These are phyloP conservation scores for Nymphalis urticae DNA, from an alignment of 2,888 invertebrate species.

Conservation along the genomic window DNA sequence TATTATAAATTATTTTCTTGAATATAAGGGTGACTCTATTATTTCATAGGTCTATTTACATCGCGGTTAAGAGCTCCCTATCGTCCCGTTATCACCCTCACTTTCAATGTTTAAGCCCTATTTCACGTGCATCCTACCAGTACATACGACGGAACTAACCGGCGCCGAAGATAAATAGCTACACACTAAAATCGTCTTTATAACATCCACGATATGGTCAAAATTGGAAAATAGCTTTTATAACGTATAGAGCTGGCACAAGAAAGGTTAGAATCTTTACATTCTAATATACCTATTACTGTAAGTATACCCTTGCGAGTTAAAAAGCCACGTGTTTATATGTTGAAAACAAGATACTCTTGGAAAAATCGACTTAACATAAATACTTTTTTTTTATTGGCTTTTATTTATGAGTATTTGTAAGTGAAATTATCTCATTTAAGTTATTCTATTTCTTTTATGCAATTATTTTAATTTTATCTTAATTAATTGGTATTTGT, in stretches of 20 bases:
- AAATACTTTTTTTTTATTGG: too few relatives aligned
- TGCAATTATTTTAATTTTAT: too few relatives aligned
- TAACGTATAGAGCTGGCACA: background rate
- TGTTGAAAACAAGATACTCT: background rate
- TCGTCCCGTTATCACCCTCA: slow-evolving; percentile 38
- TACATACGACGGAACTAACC: slow-evolving; percentile 8
- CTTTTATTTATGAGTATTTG: too few relatives aligned
- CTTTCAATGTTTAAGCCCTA: slow-evolving; percentile 38
- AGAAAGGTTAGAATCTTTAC: slow-evolving; percentile 10
- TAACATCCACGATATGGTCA: background rate
- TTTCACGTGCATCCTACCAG: slow-evolving; percentile 36
- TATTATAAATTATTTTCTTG: background rate
- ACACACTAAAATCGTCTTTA: slow-evolving; percentile 10
- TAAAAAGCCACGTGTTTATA: background rate
- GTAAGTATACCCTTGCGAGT: slow-evolving; percentile 9
- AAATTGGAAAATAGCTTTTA: background rate
- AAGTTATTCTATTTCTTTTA: too few relatives aligned
- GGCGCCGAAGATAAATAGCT: background rate
- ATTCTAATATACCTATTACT: slow-evolving; percentile 18
- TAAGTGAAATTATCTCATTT: too few relatives aligned
- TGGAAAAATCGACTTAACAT: background rate
- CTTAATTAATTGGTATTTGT: too few relatives aligned
- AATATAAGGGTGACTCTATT: slow-evolving; percentile 6
- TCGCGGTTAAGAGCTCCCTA: slow-evolving; percentile 36
- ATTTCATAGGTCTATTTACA: slow-evolving; percentile 15